These are phyloP conservation scores for Temnopleurus reevesii DNA, from an alignment of 53 echinoderm and acorn worm genomes.

Conservation along the genomic window DNA sequence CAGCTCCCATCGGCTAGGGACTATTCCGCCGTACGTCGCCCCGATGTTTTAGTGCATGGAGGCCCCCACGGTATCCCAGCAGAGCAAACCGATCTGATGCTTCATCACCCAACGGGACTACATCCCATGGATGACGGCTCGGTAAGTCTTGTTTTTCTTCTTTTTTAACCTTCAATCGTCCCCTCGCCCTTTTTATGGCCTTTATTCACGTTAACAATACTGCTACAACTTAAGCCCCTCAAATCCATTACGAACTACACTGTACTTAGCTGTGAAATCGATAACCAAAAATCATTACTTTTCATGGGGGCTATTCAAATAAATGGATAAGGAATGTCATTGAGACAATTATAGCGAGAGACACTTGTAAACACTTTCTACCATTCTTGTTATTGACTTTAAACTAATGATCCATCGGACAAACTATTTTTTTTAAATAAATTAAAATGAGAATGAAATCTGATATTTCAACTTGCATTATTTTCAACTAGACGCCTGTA, in stretches of 20 bases:
- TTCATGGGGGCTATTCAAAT: neutral
- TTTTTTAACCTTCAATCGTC: conserved; percentile 25
- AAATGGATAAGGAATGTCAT: conserved; percentile 13
- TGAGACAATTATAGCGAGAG: neutral
- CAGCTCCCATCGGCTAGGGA: conserved; percentile 94
- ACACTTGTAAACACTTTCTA: neutral
- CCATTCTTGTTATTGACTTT: neutral
- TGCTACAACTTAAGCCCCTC: conserved; percentile 49
- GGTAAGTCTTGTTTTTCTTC: conserved; percentile 77
- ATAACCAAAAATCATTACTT: conserved; percentile 53
- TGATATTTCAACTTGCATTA: too few species aligned
- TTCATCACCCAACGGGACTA: conserved; percentile 89
- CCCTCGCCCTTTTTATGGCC: conserved; percentile 20
- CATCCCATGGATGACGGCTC: conserved; percentile 95
- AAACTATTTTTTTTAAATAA: too few species aligned
- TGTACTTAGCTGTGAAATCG: conserved; percentile 31
- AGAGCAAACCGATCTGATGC: conserved; percentile 92
- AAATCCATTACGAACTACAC: conserved; percentile 36
- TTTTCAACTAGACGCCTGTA: too few species aligned
- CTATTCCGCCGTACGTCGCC: conserved; percentile 93
- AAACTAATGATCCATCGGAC: too few species aligned
- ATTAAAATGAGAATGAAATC: too few species aligned
- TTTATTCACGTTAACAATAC: conserved; percentile 11
- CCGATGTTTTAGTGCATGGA: conserved; percentile 96
- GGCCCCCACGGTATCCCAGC: conserved; percentile 95